Percentiles rank a stretch among this genome's conserved stretches.
phyloP scores from a whole-genome alignment of 2,888 invertebrate species.

The Copidosoma aretas region DNA sequence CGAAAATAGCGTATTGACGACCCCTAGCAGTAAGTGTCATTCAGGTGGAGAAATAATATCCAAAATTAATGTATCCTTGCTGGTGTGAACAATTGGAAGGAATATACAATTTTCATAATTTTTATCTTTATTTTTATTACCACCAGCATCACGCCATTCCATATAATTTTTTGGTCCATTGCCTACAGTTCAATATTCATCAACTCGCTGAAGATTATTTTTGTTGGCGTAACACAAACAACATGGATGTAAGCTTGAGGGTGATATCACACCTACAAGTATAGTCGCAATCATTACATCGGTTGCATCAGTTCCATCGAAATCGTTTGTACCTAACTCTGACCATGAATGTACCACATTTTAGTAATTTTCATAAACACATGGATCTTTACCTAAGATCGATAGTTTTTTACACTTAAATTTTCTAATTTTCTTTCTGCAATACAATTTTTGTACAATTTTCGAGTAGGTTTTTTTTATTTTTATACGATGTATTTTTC shows the following conservation, averaged over 20 bases:
- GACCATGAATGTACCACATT: no score
- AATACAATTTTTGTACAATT: conserved; percentile 9
- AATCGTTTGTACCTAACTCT: no score
- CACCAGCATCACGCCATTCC: background rate
- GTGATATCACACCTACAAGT: no score
- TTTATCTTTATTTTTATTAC: background rate
- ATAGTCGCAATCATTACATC: no score
- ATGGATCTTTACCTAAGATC: no score
- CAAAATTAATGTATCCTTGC: background rate
- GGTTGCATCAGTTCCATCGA: no score
- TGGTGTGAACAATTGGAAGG: conserved; percentile 2
- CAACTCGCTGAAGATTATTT: background rate
- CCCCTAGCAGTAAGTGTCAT: background rate
- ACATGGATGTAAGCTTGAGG: no score
- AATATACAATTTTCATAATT: conserved; percentile 4
- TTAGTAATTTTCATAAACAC: no score
- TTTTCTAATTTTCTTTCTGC: conserved; percentile 10
- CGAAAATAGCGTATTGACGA: background rate
- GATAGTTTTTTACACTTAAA: background rate
- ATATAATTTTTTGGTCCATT: conserved; percentile 1
- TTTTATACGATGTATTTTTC: no score
- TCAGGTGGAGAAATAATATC: background rate
- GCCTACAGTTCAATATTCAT: conserved; percentile 2
- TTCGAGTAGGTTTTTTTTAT: background rate
- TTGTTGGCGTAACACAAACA: background rate